A percentile compares a stretch with the other conserved stretches of the same genome.
phyloP scores from a whole-genome alignment of 1,140 invertebrate genomes.

The Drosophila tristis region DNA sequence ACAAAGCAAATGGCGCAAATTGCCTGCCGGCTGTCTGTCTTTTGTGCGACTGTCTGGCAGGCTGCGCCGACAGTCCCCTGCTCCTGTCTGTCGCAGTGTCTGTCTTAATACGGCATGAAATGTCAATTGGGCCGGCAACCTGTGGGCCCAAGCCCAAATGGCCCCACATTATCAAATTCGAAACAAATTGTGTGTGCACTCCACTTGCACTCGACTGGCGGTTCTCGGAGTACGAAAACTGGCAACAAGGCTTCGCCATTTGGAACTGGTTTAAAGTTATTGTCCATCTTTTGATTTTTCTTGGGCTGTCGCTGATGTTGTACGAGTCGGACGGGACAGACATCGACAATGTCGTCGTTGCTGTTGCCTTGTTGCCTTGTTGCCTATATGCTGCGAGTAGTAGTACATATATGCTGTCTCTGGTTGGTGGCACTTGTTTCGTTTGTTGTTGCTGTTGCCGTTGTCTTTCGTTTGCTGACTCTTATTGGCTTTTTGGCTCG shows the following conservation, averaged over 20 bases:
- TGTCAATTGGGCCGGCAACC: conserved; percentile 76
- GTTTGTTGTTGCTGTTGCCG: conserved; percentile 38
- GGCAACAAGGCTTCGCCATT: conserved; percentile 71
- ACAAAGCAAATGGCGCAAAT: conserved; percentile 68
- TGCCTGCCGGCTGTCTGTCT: conserved; percentile 44
- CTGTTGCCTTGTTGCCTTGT: conserved; percentile 50
- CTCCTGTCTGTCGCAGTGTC: conserved; percentile 38
- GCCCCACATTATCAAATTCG: conserved; percentile 75
- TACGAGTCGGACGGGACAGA: neutral
- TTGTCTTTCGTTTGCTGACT: conserved; percentile 66
- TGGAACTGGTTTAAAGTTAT: conserved; percentile 80
- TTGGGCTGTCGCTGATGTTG: conserved; percentile 66
- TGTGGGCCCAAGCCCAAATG: conserved; percentile 55
- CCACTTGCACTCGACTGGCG: neutral
- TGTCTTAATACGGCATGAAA: conserved; percentile 75
- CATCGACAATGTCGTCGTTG: conserved; percentile 38
- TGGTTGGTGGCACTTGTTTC: conserved; percentile 57
- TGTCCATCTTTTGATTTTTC: conserved; percentile 80
- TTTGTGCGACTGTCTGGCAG: conserved; percentile 52
- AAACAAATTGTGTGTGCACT: conserved; percentile 61
- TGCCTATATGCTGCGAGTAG: conserved; percentile 6
- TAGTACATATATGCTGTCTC: conserved; percentile 41
- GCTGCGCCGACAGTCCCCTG: neutral
- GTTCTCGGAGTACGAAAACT: conserved; percentile 58
- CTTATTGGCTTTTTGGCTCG: conserved; percentile 82